These are phyloP conservation scores for Amblyraja radiata DNA, from an alignment of 2,797 vertebrate species.

Conservation along the genomic window DNA sequence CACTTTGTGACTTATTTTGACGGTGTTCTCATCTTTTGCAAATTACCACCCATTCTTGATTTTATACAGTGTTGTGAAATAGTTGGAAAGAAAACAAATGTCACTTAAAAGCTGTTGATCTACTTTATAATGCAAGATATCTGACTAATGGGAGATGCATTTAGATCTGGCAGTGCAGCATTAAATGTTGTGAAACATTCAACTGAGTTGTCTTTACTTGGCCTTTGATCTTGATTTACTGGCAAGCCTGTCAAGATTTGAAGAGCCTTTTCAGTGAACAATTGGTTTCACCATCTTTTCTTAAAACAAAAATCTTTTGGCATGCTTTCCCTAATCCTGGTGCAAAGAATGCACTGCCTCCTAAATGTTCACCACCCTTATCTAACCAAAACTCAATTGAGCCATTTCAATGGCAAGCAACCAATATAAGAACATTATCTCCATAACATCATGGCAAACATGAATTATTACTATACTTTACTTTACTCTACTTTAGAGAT, in stretches of 20 bases:
- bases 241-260: not conserved
- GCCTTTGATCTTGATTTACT: constrained; percentile 22
- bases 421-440: no score
- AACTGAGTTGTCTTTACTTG: not conserved
- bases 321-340: not conserved
- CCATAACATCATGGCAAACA: no score
- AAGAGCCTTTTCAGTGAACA: not conserved
- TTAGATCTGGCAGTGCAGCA: not conserved
- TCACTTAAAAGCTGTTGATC: not conserved
- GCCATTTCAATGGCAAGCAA: no score
- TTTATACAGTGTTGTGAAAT: not conserved
- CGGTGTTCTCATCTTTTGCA: not conserved
- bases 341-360: not conserved
- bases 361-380: not conserved
- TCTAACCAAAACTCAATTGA: no score
- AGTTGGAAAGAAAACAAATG: constrained; percentile 24
- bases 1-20: no score
- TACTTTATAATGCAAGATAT: not conserved
- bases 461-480: no score
- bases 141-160: not conserved
- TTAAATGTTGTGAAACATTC: not conserved
- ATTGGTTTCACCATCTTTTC: not conserved
- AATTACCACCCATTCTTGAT: not conserved
- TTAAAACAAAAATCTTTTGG: not conserved
- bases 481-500: no score